Evolutionary conservation across 2,113 vertebrate genomes (phyloP).

Genomic region (Malurus alboscapulatus): DNA sequence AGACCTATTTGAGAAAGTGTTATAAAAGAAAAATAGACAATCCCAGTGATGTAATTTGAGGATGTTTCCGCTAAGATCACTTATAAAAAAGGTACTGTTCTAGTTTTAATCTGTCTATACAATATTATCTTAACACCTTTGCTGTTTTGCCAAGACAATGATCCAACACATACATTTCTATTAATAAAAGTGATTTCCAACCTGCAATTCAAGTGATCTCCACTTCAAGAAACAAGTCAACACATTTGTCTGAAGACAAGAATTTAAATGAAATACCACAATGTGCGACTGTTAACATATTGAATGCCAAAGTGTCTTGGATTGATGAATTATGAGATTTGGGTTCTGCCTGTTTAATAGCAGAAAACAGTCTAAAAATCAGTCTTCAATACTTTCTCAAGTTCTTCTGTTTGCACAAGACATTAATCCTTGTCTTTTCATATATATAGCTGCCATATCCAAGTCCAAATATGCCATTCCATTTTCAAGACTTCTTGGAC

Average conservation of each 20-base stretch:
- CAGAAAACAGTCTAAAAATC: not conserved
- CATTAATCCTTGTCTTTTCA: not conserved
- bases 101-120: not conserved
- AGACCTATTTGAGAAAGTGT: not conserved
- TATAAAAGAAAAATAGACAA: not conserved
- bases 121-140: not conserved
- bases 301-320: not conserved
- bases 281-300: not conserved
- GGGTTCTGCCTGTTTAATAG: not conserved
- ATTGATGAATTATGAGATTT: not conserved
- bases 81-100: not conserved
- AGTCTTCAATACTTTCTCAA: not conserved
- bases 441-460: not conserved
- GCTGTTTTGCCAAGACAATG: not conserved
- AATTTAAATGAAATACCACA: not conserved
- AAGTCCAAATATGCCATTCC: not conserved
- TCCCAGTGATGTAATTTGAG: not conserved
- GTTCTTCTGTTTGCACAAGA: not conserved
- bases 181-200: not conserved
- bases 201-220: not conserved
- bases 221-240: not conserved
- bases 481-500: not conserved
- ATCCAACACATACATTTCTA: not conserved
- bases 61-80: not conserved
- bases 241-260: not conserved